Base-by-base conservation (phyloP, 2,113 vertebrate genomes). In the Myxocyprinus asiaticus region DNA sequence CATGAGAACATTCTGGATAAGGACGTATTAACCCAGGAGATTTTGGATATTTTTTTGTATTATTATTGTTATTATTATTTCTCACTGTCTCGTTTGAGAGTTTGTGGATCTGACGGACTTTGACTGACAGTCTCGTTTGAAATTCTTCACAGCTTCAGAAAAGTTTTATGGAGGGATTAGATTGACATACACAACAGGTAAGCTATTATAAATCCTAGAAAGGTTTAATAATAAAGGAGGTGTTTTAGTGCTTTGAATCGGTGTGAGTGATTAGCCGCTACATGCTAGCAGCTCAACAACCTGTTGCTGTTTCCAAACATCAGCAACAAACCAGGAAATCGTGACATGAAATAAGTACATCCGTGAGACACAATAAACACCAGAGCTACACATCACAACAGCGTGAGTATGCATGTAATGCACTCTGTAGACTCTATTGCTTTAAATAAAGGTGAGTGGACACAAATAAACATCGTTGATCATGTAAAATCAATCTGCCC, bases 251-350 rank as follows among this genome's bases (percentile, higher is more conserved):
- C 17, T 68, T 44, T 56, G 8, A 71, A 11, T 44, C 9, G 9
- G 22, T 45, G 53, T 59, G 44, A 72, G 45, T 44, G n/a, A 58
- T 72, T 72, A 72, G 69, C 69, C 4, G 69, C 69, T 72, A 72
- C 15, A 43, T 45, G 69, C 69, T 72, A 72, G 17, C 45, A 59
- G 69, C 43, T 9, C 69, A 58, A 56, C 67, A 70, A 72, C 69
- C 69, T 72, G 69, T 72, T 72, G 69, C 53, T 69, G 33, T 73
- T 59, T 61, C 9, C 15, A 45, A 72, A 59, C 69, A 72, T 8
- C 8, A 22, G 7, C 42, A 22, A 42, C n/a, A 59, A 59, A 72
- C 69, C 55, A 59, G 55, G 69, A 59, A 59, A 59, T 59, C 9
- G 3, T 6, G 4, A 45, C 12, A 3, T 51, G 8, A 53, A 45